Conservation (phyloP, 2,113 vertebrate genomes). For the Leptocoma aspasia region DNA sequence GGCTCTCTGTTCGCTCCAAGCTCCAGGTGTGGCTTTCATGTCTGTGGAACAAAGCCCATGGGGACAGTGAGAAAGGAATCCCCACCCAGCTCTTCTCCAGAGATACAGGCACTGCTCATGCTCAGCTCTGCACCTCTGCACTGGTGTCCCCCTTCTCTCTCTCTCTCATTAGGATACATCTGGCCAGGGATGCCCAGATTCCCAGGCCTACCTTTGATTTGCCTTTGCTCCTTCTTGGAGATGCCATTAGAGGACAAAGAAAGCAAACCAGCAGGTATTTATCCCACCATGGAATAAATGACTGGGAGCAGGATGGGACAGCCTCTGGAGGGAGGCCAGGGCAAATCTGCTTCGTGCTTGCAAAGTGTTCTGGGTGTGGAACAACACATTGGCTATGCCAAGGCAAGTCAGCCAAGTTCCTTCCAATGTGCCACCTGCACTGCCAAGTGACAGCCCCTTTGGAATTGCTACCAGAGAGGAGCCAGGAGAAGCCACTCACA, state of each 20-base stretch:
- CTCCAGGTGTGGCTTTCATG: slow-evolving; percentile 96
- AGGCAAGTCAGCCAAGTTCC: background rate
- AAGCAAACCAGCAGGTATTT: background rate
- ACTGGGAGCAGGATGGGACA: background rate
- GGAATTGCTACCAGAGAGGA: background rate
- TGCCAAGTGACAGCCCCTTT: background rate
- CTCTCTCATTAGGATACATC: background rate
- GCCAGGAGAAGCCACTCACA: background rate
- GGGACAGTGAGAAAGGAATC: background rate
- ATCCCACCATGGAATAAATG: background rate
- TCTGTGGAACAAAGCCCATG: slow-evolving; percentile 70
- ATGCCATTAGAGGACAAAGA: background rate
- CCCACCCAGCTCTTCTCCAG: background rate
- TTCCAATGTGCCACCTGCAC: background rate
- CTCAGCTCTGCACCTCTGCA: background rate
- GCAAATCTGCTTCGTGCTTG: background rate
- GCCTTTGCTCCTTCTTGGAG: background rate
- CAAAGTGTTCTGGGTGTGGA: background rate
- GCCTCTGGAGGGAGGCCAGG: background rate
- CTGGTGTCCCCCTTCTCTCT: background rate
- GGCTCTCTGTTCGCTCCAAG: slow-evolving; percentile 90
- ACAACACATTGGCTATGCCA: background rate
- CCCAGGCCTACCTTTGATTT: background rate
- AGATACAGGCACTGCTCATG: background rate
- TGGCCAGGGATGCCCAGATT: background rate